A percentile compares a stretch with the other conserved stretches of the same genome.
These are phyloP conservation scores for Eulemur albifrons DNA, from an alignment of 2,797 vertebrate genomes.

Conservation along the genomic window DNA sequence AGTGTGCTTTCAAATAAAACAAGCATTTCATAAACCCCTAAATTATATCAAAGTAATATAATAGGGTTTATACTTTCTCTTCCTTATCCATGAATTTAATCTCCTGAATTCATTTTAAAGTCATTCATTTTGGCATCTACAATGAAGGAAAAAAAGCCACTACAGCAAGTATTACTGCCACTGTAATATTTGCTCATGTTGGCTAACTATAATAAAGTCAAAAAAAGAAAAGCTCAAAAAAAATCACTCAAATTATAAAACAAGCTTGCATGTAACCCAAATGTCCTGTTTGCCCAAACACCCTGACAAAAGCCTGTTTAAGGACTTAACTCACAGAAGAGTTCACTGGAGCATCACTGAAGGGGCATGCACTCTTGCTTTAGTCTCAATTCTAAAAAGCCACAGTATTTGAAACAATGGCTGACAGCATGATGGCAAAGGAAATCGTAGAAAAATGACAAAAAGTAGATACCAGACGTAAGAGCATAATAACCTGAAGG, in stretches of 20 bases:
- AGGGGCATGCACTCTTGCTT: not conserved
- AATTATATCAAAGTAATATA: not conserved
- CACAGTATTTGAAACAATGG: not conserved
- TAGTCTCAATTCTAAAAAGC: not conserved
- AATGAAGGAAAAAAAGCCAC: not conserved
- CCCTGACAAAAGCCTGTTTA: not conserved
- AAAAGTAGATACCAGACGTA: not conserved
- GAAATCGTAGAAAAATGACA: not conserved
- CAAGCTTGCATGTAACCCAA: not conserved
- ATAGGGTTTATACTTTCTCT: not conserved
- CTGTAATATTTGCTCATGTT: not conserved
- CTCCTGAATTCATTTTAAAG: not conserved
- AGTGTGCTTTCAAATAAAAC: not conserved
- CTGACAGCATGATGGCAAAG: not conserved
- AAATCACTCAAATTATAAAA: not conserved
- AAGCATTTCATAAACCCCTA: not conserved
- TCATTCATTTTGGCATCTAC: not conserved
- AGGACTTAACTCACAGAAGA: not conserved
- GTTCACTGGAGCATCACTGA: not conserved
- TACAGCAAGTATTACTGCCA: not conserved
- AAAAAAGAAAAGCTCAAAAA: not conserved
- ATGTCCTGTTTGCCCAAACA: not conserved
- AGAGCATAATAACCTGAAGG: not conserved
- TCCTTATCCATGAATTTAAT: conserved; percentile 16
- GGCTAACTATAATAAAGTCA: not conserved